phyloP scores from a whole-genome alignment of 2,113 vertebrate genomes.

The Fukomys damarensis region DNA sequence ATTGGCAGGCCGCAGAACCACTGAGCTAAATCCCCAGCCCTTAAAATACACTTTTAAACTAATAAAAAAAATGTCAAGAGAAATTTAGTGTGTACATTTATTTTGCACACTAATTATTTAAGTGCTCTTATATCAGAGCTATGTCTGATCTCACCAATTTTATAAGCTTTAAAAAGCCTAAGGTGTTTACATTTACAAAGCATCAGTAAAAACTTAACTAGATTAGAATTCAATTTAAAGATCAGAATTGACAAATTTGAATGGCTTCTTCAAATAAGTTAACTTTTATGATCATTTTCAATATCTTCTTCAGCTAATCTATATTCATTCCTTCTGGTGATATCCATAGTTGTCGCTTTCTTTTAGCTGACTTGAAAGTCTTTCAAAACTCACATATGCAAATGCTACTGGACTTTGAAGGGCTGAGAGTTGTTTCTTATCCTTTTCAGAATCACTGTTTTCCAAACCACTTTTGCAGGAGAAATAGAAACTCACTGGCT shows the following conservation, averaged over 20 bases:
- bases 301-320: constrained; percentile 44
- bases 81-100: constrained; percentile 37
- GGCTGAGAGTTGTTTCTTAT: constrained; percentile 48
- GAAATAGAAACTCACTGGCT: constrained; percentile 63
- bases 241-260: constrained; percentile 34
- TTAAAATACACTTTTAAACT: background rate
- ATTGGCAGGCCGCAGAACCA: no score
- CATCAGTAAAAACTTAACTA: background rate
- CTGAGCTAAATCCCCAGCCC: no score
- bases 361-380: constrained; percentile 71
- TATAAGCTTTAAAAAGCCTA: background rate
- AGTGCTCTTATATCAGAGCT: constrained; percentile 30
- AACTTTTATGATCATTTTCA: constrained; percentile 44
- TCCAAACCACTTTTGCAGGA: constrained; percentile 65
- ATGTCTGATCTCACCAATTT: background rate
- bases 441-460: constrained; percentile 72
- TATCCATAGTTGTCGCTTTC: constrained; percentile 67
- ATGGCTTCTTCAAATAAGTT: constrained; percentile 37
- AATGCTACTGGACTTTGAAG: constrained; percentile 67
- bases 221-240: constrained; percentile 50
- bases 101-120: constrained; percentile 47
- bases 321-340: constrained; percentile 66
- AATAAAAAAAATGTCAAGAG: constrained; percentile 4
- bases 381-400: constrained; percentile 72
- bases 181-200: constrained; percentile 16